Evolutionary conservation across 2,113 vertebrate species (phyloP).

Genomic region (Ptilorrhoa leucosticta): DNA sequence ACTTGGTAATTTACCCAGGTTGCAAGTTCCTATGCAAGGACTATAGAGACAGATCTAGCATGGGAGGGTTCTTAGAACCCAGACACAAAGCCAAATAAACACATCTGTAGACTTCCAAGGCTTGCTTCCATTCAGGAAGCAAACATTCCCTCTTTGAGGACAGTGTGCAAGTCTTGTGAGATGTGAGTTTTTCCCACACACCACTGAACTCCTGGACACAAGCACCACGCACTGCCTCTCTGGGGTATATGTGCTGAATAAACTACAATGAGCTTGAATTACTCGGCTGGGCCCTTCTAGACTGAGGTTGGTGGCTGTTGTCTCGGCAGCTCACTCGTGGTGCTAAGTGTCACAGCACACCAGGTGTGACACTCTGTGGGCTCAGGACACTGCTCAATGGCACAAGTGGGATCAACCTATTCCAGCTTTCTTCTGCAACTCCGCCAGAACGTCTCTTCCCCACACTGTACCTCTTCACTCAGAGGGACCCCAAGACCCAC

Average conservation of each 20-base stretch:
- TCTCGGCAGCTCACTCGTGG: neutral
- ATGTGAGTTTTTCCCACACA: accelerated
- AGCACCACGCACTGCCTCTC: neutral
- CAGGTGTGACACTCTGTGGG: neutral
- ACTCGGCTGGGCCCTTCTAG: neutral
- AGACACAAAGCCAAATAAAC: neutral
- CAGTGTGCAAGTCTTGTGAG: accelerated
- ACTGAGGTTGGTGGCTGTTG: too few relatives aligned
- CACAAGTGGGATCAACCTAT: accelerated
- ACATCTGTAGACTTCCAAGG: neutral
- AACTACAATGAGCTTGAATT: neutral
- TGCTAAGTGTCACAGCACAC: accelerated
- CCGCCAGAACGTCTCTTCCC: neutral
- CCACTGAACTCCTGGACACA: accelerated
- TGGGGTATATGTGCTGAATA: neutral
- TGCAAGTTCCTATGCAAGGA: neutral
- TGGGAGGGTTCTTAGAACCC: neutral
- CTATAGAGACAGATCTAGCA: too few relatives aligned
- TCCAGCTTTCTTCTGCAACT: neutral
- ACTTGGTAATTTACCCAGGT: neutral
- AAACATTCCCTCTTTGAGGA: neutral
- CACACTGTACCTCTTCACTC: neutral
- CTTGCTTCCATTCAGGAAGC: neutral
- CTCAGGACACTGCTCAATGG: accelerated
- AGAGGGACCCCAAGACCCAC: neutral